phyloP scores from a whole-genome alignment of 1,140 invertebrate genomes.

The Zaprionus davidi region DNA sequence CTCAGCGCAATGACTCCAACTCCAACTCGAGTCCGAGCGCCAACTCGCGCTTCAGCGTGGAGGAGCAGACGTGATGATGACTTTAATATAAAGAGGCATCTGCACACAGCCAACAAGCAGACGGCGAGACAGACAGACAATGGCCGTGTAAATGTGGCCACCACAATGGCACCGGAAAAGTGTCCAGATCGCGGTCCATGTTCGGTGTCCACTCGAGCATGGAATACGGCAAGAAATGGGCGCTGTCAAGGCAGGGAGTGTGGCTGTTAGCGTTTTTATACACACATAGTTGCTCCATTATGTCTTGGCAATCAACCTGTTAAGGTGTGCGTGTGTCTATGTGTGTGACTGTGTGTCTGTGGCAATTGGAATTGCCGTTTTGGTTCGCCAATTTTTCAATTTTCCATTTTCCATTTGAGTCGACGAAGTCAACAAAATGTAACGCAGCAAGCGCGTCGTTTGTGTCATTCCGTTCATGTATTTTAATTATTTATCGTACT shows the following conservation, averaged over 20 bases:
- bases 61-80: conserved; percentile 40
- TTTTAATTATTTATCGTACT: conserved; percentile 83
- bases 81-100: conserved; percentile 40
- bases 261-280: conserved; percentile 18
- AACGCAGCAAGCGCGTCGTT: conserved; percentile 29
- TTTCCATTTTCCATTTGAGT: conserved; percentile 32
- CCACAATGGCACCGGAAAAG: conserved; percentile 54
- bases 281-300: conserved; percentile 15
- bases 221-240: conserved; percentile 31
- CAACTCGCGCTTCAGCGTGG: not conserved
- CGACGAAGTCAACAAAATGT: conserved; percentile 44
- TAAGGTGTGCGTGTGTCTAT: conserved; percentile 15
- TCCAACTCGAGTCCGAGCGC: not conserved
- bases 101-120: not conserved
- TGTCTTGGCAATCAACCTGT: conserved; percentile 29
- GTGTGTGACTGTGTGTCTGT: conserved; percentile 18
- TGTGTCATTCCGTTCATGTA: conserved; percentile 65
- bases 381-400: conserved; percentile 43
- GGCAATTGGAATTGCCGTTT: conserved; percentile 33
- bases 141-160: conserved; percentile 3
- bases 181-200: conserved; percentile 68
- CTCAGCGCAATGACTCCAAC: conserved; percentile 71
- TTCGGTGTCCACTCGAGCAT: conserved; percentile 71
- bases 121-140: conserved; percentile 7
- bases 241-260: conserved; percentile 1